Percentiles rank a stretch among this genome's conserved stretches.
These are phyloP conservation scores for Cyprinus carpio DNA, from an alignment of 2,113 vertebrate species.

Conservation along the genomic window DNA sequence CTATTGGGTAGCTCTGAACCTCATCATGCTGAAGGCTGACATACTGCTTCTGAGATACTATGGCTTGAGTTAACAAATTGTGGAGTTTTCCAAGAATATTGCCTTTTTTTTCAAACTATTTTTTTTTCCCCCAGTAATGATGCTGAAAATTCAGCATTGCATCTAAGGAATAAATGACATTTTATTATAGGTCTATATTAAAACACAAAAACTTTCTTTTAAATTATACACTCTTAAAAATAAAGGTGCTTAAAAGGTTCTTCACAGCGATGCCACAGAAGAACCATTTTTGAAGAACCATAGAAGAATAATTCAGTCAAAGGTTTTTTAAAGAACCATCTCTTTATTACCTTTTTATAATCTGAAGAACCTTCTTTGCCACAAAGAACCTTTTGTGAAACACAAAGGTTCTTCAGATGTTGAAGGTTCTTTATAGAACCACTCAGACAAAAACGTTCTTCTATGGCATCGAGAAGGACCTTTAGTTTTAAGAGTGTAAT, in stretches of 20 bases:
- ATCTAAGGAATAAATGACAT: not conserved
- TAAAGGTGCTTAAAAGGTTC: too few species aligned
- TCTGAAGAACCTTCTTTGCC: too few species aligned
- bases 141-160: not conserved
- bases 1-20: not conserved
- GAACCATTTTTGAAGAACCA: too few species aligned
- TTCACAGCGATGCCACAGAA: too few species aligned
- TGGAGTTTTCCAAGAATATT: not conserved
- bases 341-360: too few species aligned
- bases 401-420: too few species aligned
- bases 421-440: too few species aligned
- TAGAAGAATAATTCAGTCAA: too few species aligned
- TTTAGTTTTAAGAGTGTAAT: not conserved
- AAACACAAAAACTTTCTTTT: not conserved
- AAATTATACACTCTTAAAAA: not conserved
- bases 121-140: not conserved
- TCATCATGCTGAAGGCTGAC: not conserved
- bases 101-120: not conserved
- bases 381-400: too few species aligned
- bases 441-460: too few species aligned
- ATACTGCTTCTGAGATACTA: not conserved
- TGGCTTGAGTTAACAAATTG: not conserved
- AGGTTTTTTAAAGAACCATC: too few species aligned
- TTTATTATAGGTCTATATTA: not conserved
- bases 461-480: too few species aligned